Base-by-base conservation (phyloP, 1,140 invertebrate species). In the Holotrichia oblita region DNA sequence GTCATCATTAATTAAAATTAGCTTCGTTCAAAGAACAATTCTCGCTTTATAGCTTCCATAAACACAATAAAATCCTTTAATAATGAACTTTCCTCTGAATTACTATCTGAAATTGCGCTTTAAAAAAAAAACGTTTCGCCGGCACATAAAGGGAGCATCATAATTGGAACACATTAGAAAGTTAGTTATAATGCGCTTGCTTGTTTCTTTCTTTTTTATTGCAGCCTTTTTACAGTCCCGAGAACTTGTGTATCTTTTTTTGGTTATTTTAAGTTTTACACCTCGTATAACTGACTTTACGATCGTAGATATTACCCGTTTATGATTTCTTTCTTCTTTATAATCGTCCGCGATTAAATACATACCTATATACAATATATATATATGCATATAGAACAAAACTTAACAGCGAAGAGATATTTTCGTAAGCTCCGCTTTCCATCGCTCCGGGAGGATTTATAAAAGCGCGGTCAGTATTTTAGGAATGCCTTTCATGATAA, bases 391-490 rank as follows among this genome's bases (percentile, higher is more conserved):
- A 55, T 55, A 55, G 6, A n/a, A 55, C 48, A 34, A 34, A 34
- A 17, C 14, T 2, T 14, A 55, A 17, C 48, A 44, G 48, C 7
- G 12, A 3, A 7, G 12, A 17, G 48, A 55, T 55, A 55, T 55
- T 55, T 55, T 55, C 48, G 48, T 55, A 9, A 14, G 42, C 42
- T 14, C 7, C 42, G 42, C 8, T 2, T 55, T 6, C 17, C 48
- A 14, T 17, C 48, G 48, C n/a, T 55, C 14, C 14, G 17, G 48
- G 48, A 17, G 48, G 48, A 55, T 55, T 55, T 55, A 55, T 17
- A 55, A 17, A 55, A 55, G 48, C 48, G 48, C 48, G 48, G 14
- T 17, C 48, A 55, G 48, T 55, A 55, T 55, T 55, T 55, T 14
- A 55, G 48, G 48, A 55, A 55, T 55, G 48, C 14, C 8, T 44